These are phyloP conservation scores for Chelonia mydas DNA, from an alignment of 2,797 vertebrate species.

Conservation along the genomic window DNA sequence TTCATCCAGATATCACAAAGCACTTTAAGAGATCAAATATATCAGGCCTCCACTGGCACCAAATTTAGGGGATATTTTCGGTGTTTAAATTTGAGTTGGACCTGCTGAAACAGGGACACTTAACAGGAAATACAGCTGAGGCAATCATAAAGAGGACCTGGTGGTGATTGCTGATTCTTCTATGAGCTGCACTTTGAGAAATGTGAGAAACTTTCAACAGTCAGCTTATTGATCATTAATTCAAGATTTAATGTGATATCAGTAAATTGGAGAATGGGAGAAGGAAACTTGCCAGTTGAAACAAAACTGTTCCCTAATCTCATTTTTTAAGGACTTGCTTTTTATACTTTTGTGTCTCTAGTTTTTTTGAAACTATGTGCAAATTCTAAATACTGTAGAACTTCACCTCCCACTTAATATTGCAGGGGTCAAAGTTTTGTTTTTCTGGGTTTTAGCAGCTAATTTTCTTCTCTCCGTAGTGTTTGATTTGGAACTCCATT, in stretches of 20 bases:
- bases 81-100: not conserved
- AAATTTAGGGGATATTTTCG: not conserved
- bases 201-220: not conserved
- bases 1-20: not conserved
- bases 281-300: not conserved
- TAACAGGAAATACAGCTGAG: not conserved
- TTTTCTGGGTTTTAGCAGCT: not conserved
- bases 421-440: not conserved
- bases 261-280: not conserved
- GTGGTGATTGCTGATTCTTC: not conserved
- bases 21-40: not conserved
- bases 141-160: not conserved
- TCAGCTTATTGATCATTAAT: not conserved
- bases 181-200: not conserved
- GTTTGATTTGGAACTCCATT: not conserved
- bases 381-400: rapidly evolving
- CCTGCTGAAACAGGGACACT: not conserved
- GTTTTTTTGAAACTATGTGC: not conserved
- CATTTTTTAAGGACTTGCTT: not conserved
- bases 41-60: not conserved
- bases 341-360: not conserved
- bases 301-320: rapidly evolving
- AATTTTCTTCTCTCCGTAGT: not conserved
- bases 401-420: not conserved
- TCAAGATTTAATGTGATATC: not conserved